A percentile compares a stretch with the other conserved stretches of the same genome.
phyloP scores from a whole-genome alignment of 2,113 vertebrate genomes.

The Mesitornis unicolor region DNA sequence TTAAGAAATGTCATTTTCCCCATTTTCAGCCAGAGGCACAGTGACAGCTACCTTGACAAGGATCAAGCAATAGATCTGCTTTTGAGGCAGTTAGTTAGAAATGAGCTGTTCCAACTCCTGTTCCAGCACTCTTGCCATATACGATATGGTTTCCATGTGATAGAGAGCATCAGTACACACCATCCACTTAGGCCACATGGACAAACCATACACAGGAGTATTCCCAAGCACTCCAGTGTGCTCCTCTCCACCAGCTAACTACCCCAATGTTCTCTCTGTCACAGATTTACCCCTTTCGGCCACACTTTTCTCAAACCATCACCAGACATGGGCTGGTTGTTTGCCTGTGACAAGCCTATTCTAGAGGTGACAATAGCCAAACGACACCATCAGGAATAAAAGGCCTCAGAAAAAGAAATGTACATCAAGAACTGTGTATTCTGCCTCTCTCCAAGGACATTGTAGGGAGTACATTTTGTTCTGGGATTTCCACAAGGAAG shows the following conservation, averaged over 20 bases:
- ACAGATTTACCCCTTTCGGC: background rate
- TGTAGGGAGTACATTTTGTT: background rate
- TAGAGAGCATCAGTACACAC: background rate
- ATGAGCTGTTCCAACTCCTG: fast-evolving
- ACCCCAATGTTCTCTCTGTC: background rate
- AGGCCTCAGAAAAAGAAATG: background rate
- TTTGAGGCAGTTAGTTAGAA: background rate
- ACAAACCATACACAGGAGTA: background rate
- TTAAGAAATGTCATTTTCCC: background rate
- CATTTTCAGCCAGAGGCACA: background rate
- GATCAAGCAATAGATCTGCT: background rate
- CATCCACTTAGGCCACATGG: background rate
- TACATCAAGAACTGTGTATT: background rate
- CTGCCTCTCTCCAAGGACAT: background rate
- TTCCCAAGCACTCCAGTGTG: fast-evolving
- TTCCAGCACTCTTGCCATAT: background rate
- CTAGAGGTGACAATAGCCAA: background rate
- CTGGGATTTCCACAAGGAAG: background rate
- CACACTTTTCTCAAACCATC: background rate
- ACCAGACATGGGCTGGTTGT: background rate
- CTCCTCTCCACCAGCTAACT: background rate
- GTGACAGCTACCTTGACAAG: background rate
- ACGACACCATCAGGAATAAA: background rate
- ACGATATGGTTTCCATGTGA: fast-evolving
- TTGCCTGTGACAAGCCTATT: fast-evolving